A percentile compares a stretch with the other conserved stretches of the same genome.
Conservation (phyloP, 2,888 invertebrate species). For the Agrenia bidenticulata region DNA sequence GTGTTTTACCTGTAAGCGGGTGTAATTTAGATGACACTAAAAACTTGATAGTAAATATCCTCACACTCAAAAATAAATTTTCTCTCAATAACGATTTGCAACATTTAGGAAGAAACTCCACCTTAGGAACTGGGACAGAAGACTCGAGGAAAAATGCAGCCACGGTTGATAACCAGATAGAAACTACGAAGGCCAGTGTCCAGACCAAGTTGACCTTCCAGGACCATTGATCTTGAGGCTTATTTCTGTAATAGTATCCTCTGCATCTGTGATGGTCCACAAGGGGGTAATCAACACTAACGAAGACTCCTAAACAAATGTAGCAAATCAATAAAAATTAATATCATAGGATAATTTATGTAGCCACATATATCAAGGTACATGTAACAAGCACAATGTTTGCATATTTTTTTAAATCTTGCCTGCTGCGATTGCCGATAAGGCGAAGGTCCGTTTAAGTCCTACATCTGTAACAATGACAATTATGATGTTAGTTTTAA, state of each 20-base stretch:
- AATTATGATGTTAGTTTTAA: too few species aligned
- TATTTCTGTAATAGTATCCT: conserved; percentile 58
- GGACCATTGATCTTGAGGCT: conserved; percentile 58
- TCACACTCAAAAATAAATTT: too few species aligned
- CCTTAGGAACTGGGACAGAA: conserved; percentile 33
- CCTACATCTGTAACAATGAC: conserved; percentile 34
- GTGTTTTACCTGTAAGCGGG: conserved; percentile 18
- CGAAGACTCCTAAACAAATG: conserved; percentile 59
- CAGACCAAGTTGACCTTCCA: conserved; percentile 63
- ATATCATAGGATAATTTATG: too few species aligned
- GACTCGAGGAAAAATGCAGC: conserved; percentile 46
- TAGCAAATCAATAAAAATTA: too few species aligned
- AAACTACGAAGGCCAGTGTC: conserved; percentile 59
- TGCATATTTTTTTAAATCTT: conserved; percentile 2
- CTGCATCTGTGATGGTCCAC: conserved; percentile 65
- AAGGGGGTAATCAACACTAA: conserved; percentile 64
- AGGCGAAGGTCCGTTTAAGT: conserved; percentile 37
- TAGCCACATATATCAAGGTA: too few species aligned
- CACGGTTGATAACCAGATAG: conserved; percentile 47
- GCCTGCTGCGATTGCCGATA: conserved; percentile 36
- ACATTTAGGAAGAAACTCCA: conserved; percentile 10
- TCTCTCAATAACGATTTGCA: too few species aligned
- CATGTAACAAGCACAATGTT: too few species aligned
- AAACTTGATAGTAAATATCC: too few species aligned
- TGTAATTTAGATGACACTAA: conserved; percentile 1